Evolutionary conservation across 2,113 vertebrate species (phyloP).

Genomic region (Bambusicola thoracicus): DNA sequence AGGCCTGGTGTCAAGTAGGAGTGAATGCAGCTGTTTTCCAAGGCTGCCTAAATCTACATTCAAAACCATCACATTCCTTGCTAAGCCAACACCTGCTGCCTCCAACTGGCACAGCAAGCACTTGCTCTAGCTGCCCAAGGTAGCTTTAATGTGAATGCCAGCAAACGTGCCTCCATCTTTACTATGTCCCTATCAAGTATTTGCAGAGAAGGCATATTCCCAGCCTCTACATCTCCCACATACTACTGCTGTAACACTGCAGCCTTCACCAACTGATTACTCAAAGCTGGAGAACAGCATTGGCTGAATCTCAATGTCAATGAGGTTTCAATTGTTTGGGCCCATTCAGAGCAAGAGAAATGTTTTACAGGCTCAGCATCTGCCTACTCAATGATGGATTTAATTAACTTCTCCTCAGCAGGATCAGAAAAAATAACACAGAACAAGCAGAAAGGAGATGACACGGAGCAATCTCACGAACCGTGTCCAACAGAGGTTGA

Average conservation of each 20-base stretch:
- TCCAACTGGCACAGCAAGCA: neutral
- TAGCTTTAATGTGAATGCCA: neutral
- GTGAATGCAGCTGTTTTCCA: neutral
- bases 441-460: neutral
- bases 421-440: neutral
- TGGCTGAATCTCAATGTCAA: neutral
- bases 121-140: neutral
- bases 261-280: neutral
- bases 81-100: neutral
- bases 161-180: neutral
- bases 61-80: neutral
- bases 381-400: neutral
- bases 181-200: neutral
- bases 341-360: neutral
- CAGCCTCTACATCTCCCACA: neutral
- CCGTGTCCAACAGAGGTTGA: neutral
- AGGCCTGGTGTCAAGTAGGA: neutral
- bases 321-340: neutral
- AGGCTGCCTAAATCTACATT: neutral
- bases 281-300: neutral
- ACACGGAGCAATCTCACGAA: neutral
- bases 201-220: neutral
- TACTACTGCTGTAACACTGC: neutral
- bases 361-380: neutral
- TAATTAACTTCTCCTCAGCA: neutral